Evolutionary conservation across 2,113 vertebrate species (phyloP).

Genomic region (Oreochromis aureus): DNA sequence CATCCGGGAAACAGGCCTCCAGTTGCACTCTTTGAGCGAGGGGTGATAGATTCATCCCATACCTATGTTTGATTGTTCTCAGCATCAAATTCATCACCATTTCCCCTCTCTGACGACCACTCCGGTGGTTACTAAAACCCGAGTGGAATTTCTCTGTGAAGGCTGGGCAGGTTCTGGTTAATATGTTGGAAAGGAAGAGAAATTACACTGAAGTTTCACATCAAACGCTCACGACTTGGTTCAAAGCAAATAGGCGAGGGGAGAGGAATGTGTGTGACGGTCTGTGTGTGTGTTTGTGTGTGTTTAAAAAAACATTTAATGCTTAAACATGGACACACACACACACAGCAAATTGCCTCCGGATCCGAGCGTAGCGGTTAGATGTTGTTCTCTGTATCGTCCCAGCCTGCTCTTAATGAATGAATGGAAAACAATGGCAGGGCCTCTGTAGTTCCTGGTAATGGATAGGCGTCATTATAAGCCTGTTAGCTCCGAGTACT

Average conservation of each 20-base stretch:
- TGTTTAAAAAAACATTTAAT: conserved; percentile 5
- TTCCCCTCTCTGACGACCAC: conserved; percentile 27
- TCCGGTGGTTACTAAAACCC: conserved; percentile 37
- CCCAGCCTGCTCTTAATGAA: conserved; percentile 56
- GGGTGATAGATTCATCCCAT: conserved; percentile 64
- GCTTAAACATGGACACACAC: background rate
- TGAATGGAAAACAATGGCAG: conserved; percentile 66
- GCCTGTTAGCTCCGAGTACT: conserved; percentile 57
- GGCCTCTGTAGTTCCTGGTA: conserved; percentile 44
- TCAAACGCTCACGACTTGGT: conserved; percentile 53
- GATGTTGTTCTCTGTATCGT: conserved; percentile 31
- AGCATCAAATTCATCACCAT: conserved; percentile 65
- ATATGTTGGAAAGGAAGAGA: conserved; percentile 59
- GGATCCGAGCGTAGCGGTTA: conserved; percentile 12
- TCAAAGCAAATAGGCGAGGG: conserved; percentile 55
- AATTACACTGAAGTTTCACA: conserved; percentile 59
- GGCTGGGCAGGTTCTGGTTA: conserved; percentile 62
- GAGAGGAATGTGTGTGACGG: conserved; percentile 14
- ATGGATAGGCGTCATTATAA: conserved; percentile 74
- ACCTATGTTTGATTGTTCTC: conserved; percentile 66
- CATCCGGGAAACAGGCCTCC: conserved; percentile 49
- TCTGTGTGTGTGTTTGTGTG: background rate
- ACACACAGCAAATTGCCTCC: background rate
- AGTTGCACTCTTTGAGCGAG: conserved; percentile 52
- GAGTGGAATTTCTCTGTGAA: conserved; percentile 38